A percentile compares a stretch with the other conserved stretches of the same genome.
phyloP scores from a whole-genome alignment of 2,797 vertebrate genomes.

The Taeniopygia guttata region DNA sequence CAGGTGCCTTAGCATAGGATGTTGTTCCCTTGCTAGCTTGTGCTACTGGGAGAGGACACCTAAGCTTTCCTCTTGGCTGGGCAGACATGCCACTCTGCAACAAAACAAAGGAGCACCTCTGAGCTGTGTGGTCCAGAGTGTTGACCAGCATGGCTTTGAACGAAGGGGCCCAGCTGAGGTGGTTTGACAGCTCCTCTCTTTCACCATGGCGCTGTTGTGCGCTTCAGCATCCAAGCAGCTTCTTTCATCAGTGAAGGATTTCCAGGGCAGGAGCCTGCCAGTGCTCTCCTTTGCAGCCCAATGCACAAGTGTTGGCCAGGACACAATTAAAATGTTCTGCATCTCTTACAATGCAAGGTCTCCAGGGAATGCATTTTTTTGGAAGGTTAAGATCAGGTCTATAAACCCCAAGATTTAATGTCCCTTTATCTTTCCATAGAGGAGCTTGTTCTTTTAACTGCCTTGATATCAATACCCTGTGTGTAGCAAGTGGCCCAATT shows the following conservation, averaged over 20 bases:
- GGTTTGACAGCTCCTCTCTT: background rate
- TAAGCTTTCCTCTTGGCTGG: background rate
- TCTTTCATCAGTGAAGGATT: background rate
- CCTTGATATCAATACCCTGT: background rate
- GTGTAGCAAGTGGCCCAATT: constrained; percentile 45
- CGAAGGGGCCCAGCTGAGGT: background rate
- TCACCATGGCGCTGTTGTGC: background rate
- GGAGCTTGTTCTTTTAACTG: constrained; percentile 29
- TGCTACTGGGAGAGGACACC: background rate
- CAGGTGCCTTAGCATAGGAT: background rate
- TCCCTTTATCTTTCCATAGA: constrained; percentile 11
- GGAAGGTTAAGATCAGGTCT: constrained; percentile 5
- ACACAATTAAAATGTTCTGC: background rate
- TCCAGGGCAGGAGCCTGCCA: background rate
- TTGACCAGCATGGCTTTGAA: background rate
- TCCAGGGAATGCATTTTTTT: background rate
- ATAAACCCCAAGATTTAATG: constrained; percentile 35
- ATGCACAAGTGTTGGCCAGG: background rate
- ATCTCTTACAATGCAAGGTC: background rate
- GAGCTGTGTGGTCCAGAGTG: fast-evolving
- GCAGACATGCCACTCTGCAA: background rate
- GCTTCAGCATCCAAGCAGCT: background rate
- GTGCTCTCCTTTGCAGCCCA: background rate
- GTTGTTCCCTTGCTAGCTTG: background rate
- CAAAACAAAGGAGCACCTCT: background rate